phyloP scores from a whole-genome alignment of 35 echinoderm and acorn worm genomes.

The Apostichopus parvimensis region DNA sequence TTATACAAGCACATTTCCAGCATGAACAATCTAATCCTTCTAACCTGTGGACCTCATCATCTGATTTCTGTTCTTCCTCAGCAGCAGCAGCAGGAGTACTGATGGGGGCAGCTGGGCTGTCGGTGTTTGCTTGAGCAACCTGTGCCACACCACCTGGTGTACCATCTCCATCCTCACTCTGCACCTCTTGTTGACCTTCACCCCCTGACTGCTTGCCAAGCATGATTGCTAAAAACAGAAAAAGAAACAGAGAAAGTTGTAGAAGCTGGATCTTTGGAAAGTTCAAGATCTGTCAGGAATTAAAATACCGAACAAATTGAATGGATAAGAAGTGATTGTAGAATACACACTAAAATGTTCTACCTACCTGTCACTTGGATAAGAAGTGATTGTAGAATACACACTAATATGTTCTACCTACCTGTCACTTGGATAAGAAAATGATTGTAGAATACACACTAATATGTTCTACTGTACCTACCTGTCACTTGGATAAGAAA shows the following conservation, averaged over 20 bases:
- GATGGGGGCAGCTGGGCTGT: slow-evolving; percentile 30
- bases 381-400: too few relatives aligned
- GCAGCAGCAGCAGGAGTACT: background rate
- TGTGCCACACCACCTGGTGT: background rate
- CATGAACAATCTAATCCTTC: background rate
- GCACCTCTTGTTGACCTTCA: slow-evolving; percentile 15
- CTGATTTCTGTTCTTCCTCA: slow-evolving; percentile 67
- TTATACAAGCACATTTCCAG: too few relatives aligned
- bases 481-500: background rate
- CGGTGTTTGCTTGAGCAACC: slow-evolving; percentile 30
- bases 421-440: background rate
- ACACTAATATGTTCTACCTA: background rate
- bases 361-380: background rate
- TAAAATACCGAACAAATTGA: too few relatives aligned
- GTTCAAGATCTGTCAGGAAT: too few relatives aligned
- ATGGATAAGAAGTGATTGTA: background rate
- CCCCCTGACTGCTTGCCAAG: slow-evolving; percentile 17
- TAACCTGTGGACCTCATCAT: slow-evolving; percentile 72
- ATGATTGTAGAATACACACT: too few relatives aligned
- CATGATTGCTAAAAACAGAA: slow-evolving; percentile 36
- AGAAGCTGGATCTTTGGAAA: too few relatives aligned
- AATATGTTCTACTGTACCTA: background rate
- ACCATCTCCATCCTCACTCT: slow-evolving; percentile 23
- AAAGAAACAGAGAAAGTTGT: background rate
- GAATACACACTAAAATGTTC: too few relatives aligned